Conservation (phyloP, 2,888 invertebrate species). For the Autographa pulchrina region DNA sequence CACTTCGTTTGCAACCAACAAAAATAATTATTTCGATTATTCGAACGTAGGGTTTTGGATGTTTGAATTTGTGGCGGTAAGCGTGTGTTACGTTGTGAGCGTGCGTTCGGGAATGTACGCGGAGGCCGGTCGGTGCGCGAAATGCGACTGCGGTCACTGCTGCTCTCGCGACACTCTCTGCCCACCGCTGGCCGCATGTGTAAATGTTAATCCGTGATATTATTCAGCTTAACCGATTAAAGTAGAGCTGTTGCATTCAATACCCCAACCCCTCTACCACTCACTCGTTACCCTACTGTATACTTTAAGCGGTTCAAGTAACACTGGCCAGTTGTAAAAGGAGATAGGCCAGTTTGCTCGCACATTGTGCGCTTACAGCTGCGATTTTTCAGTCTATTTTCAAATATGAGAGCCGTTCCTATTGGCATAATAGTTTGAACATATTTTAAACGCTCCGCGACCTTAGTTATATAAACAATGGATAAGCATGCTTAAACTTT, state of each 20-base stretch:
- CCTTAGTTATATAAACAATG: conserved; percentile 62
- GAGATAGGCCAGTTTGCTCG: conserved; percentile 57
- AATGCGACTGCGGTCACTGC: conserved; percentile 83
- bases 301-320: conserved; percentile 60
- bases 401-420: conserved; percentile 64
- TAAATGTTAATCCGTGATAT: conserved; percentile 82
- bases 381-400: conserved; percentile 73
- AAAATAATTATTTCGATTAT: conserved; percentile 72
- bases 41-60: conserved; percentile 70
- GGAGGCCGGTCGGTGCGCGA: conserved; percentile 83
- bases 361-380: conserved; percentile 67
- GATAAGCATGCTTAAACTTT: conserved; percentile 46
- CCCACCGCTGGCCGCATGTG: conserved; percentile 81
- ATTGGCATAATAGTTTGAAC: conserved; percentile 61
- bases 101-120: conserved; percentile 81
- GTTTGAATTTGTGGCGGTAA: conserved; percentile 86
- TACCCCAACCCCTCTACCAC: conserved; percentile 52
- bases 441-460: conserved; percentile 56
- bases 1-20: conserved; percentile 78
- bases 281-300: conserved; percentile 34
- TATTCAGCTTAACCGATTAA: conserved; percentile 71
- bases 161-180: conserved; percentile 76
- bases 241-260: conserved; percentile 62
- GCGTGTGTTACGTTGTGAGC: conserved; percentile 82
- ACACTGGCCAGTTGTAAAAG: conserved; percentile 58